Evolutionary conservation across 1,140 invertebrate genomes (phyloP).

Genomic region (Drosophila carrolli): DNA sequence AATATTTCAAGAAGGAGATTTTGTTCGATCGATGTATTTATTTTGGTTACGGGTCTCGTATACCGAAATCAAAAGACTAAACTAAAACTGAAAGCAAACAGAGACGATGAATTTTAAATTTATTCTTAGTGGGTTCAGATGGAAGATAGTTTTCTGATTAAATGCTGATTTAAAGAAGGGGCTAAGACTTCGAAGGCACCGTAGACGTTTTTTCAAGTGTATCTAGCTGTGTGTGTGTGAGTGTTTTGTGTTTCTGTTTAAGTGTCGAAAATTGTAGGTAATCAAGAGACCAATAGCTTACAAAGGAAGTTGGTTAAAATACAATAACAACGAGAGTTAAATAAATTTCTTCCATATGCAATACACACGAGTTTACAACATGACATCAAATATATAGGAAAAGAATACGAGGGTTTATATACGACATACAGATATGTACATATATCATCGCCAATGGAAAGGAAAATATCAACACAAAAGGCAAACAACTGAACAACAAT

Average conservation of each 20-base stretch:
- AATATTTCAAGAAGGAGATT: slow-evolving; percentile 66
- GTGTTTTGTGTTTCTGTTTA: slow-evolving; percentile 30
- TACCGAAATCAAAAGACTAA: slow-evolving; percentile 31
- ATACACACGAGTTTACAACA: slow-evolving; percentile 66
- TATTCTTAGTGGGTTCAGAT: not conserved
- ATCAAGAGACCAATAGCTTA: slow-evolving; percentile 69
- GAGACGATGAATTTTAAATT: slow-evolving; percentile 11
- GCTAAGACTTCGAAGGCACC: slow-evolving; percentile 20
- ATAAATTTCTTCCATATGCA: slow-evolving; percentile 61
- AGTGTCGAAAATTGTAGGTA: slow-evolving; percentile 46
- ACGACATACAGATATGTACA: slow-evolving; percentile 58
- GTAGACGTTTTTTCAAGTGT: slow-evolving; percentile 28
- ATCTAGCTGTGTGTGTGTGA: slow-evolving; percentile 25
- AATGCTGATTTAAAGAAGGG: slow-evolving; percentile 13
- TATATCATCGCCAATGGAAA: slow-evolving; percentile 52
- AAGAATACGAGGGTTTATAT: slow-evolving; percentile 45
- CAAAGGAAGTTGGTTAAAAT: slow-evolving; percentile 66
- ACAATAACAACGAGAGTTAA: slow-evolving; percentile 68
- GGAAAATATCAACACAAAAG: slow-evolving; percentile 59
- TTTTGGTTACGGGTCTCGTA: slow-evolving; percentile 36
- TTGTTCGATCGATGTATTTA: slow-evolving; percentile 38
- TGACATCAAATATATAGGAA: slow-evolving; percentile 70
- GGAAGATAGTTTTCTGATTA: slow-evolving; percentile 22
- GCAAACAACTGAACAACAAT: slow-evolving; percentile 61
- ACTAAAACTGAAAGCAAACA: slow-evolving; percentile 13